phyloP scores from a whole-genome alignment of 1,140 invertebrate genomes.

The Anagrus nilaparvatae region DNA sequence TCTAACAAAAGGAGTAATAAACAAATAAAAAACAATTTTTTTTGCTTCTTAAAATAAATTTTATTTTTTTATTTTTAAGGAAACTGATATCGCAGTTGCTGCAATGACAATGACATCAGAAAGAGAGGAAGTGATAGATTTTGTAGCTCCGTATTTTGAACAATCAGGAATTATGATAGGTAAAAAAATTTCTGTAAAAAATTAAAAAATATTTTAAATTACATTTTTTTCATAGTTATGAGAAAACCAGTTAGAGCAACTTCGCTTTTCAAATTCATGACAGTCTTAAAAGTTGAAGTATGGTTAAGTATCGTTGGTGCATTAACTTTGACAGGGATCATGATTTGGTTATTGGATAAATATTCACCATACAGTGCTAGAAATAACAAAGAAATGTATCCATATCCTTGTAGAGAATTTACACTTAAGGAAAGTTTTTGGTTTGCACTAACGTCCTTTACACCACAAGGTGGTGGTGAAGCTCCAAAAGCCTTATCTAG shows the following conservation, averaged over 20 bases:
- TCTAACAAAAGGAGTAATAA: constrained; percentile 66
- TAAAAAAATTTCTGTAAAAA: constrained; percentile 35
- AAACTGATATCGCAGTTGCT: constrained; percentile 78
- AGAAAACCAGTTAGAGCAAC: constrained; percentile 72
- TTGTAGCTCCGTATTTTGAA: constrained; percentile 84
- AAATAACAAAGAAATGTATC: constrained; percentile 73
- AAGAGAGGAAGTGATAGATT: constrained; percentile 86
- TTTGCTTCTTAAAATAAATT: constrained; percentile 3
- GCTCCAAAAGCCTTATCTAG: constrained; percentile 76
- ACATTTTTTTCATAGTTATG: constrained; percentile 53
- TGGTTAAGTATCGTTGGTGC: constrained; percentile 82
- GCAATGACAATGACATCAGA: constrained; percentile 88
- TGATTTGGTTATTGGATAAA: constrained; percentile 82
- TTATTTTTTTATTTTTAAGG: constrained; percentile 39
- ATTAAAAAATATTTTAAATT: not conserved
- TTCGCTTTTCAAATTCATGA: constrained; percentile 88
- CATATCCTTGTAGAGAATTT: constrained; percentile 73
- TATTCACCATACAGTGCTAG: constrained; percentile 81
- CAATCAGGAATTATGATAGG: constrained; percentile 78
- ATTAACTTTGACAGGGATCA: constrained; percentile 68
- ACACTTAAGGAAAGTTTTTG: constrained; percentile 85
- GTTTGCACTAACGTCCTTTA: constrained; percentile 88
- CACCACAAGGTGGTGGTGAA: constrained; percentile 82
- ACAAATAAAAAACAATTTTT: not conserved
- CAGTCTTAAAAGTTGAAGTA: constrained; percentile 73